These are phyloP conservation scores for Eueremaeus valkanovi DNA, from an alignment of 2,888 invertebrate genomes.

Conservation along the genomic window DNA sequence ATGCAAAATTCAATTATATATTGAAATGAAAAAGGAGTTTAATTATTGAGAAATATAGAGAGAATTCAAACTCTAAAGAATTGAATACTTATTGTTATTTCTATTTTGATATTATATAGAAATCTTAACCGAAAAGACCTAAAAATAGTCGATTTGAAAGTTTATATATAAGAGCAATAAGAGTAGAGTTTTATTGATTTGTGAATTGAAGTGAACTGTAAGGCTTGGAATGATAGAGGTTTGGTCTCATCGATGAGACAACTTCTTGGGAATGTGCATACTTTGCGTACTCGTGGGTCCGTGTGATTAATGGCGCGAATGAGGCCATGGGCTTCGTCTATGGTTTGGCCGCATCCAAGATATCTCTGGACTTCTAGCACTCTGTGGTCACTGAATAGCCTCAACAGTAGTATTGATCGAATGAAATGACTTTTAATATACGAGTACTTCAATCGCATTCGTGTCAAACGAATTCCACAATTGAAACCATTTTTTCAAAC, in stretches of 20 bases:
- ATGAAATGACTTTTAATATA: neutral
- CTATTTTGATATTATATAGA: neutral
- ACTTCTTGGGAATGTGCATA: slow-evolving; percentile 28
- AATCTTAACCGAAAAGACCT: neutral
- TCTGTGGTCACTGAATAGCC: neutral
- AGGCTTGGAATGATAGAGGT: neutral
- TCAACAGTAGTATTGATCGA: neutral
- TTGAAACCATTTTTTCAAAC: neutral
- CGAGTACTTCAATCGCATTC: too few species aligned
- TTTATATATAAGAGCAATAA: slow-evolving; percentile 18
- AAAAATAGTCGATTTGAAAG: neutral
- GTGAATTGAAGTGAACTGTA: slow-evolving; percentile 5
- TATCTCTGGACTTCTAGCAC: neutral
- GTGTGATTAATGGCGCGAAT: slow-evolving; percentile 25
- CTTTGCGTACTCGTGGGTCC: slow-evolving; percentile 24
- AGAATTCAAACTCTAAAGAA: too few species aligned
- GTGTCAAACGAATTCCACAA: neutral
- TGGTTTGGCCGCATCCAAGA: neutral
- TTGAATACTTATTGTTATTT: slow-evolving; percentile 22
- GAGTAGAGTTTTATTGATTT: slow-evolving; percentile 26
- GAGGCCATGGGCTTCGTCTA: slow-evolving; percentile 8
- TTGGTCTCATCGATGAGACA: slow-evolving; percentile 7
- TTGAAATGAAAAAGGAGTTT: too few species aligned
- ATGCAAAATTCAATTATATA: too few species aligned
- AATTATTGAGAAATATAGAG: too few species aligned